phyloP scores from a whole-genome alignment of 2,888 invertebrate genomes.

The Ceratothoa steindachneri region DNA sequence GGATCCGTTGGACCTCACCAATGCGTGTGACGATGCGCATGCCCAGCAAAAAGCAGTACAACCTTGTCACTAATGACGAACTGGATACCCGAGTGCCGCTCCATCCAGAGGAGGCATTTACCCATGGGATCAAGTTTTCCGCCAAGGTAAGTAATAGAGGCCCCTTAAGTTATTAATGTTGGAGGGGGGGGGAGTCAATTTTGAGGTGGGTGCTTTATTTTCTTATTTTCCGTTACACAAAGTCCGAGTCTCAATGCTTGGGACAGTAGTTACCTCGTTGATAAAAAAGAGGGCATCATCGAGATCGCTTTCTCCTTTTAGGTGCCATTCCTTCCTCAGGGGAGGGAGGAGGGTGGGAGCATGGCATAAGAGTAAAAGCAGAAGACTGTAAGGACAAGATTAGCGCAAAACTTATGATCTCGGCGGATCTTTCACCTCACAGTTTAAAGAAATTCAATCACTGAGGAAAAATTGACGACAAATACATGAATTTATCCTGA shows the following conservation, averaged over 20 bases:
- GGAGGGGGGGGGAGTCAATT: neutral
- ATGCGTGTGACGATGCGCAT: conserved; percentile 37
- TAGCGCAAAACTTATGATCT: too few species aligned
- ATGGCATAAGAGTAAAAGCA: neutral
- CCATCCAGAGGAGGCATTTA: conserved; percentile 94
- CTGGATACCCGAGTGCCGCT: conserved; percentile 93
- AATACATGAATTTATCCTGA: too few species aligned
- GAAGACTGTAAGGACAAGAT: neutral
- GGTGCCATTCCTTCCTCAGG: neutral
- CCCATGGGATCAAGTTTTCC: conserved; percentile 92
- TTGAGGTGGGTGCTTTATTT: neutral
- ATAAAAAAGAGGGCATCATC: neutral
- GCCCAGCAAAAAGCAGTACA: conserved; percentile 66
- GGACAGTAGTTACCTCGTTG: neutral
- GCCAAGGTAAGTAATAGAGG: conserved; percentile 53
- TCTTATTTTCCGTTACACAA: neutral
- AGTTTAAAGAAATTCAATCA: too few species aligned
- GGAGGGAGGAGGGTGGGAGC: neutral
- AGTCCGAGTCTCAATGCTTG: neutral
- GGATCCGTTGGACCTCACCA: too few species aligned
- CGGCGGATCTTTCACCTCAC: too few species aligned
- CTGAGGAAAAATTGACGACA: too few species aligned
- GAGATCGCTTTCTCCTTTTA: neutral
- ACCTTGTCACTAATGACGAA: conserved; percentile 92
- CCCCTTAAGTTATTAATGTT: neutral